phyloP scores from a whole-genome alignment of 2,797 vertebrate species.

The Zenarchopterus dispar region DNA sequence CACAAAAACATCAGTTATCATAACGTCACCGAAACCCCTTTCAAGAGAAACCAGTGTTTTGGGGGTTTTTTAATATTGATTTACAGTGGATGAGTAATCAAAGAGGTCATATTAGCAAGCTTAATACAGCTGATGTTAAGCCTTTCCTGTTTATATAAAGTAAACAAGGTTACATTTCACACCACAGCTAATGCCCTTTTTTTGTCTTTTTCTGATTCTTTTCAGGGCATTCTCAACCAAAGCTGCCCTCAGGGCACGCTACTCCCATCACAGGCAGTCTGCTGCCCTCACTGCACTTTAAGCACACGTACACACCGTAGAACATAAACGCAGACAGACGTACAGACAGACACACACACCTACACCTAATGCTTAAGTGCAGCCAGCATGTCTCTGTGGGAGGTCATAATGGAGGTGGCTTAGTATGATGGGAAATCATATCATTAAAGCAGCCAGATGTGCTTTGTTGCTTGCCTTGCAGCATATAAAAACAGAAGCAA shows the following conservation, averaged over 20 bases:
- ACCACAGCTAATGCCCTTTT: slow-evolving; percentile 34
- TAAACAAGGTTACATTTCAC: slow-evolving; percentile 51
- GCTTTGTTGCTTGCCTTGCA: slow-evolving; percentile 76
- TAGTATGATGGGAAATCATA: slow-evolving; percentile 82
- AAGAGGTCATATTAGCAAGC: slow-evolving; percentile 28
- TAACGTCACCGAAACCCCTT: slow-evolving; percentile 8
- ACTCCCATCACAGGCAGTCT: slow-evolving; percentile 62
- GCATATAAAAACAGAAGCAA: slow-evolving; percentile 76
- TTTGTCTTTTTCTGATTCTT: slow-evolving; percentile 56
- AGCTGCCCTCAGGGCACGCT: slow-evolving; percentile 68
- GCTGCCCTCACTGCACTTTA: slow-evolving; percentile 62
- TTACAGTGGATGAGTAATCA: slow-evolving; percentile 28
- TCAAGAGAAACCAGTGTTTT: slow-evolving; percentile 14
- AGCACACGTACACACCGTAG: slow-evolving; percentile 54
- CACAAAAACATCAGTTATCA: too few relatives aligned
- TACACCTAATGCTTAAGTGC: slow-evolving; percentile 78
- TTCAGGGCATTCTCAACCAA: slow-evolving; percentile 63
- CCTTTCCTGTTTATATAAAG: slow-evolving; percentile 34
- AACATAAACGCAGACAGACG: slow-evolving; percentile 64
- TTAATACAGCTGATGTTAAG: slow-evolving; percentile 33
- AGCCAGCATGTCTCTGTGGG: slow-evolving; percentile 77
- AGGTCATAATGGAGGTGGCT: slow-evolving; percentile 80
- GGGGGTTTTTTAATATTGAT: slow-evolving; percentile 21
- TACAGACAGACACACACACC: slow-evolving; percentile 66
- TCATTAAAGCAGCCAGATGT: slow-evolving; percentile 83